These are phyloP conservation scores for Scophthalmus maximus DNA, from an alignment of 2,113 vertebrate genomes.

Conservation along the genomic window DNA sequence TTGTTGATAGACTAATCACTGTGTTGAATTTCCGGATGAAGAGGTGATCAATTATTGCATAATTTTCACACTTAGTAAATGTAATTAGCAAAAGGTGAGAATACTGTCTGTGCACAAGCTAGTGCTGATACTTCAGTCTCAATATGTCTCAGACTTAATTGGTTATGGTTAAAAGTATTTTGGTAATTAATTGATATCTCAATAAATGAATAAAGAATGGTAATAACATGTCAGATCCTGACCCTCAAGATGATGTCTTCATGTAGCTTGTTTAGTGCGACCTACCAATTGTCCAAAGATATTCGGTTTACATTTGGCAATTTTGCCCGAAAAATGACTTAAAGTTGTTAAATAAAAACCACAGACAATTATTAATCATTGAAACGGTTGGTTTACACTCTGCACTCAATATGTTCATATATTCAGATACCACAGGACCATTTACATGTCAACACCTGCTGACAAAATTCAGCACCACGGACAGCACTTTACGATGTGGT, in stretches of 20 bases:
- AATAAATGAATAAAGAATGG: not conserved
- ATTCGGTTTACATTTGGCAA: not conserved
- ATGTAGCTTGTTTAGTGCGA: not conserved
- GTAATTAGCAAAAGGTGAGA: not conserved
- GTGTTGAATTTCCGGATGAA: conserved; percentile 9
- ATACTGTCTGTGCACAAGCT: no score
- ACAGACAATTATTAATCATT: not conserved
- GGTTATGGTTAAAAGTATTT: no score
- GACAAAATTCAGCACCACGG: conserved; percentile 73
- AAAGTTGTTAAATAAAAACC: not conserved
- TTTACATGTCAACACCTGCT: conserved; percentile 32
- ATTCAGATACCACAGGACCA: not conserved
- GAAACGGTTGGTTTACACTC: not conserved
- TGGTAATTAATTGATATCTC: not conserved
- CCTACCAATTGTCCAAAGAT: not conserved
- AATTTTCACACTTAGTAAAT: conserved; percentile 9
- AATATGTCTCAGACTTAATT: no score
- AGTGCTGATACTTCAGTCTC: no score
- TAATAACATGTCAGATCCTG: not conserved
- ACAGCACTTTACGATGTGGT: conserved; percentile 64
- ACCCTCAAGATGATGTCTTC: not conserved
- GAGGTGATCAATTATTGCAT: conserved; percentile 10
- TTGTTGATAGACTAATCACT: conserved; percentile 35
- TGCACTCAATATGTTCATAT: not conserved
- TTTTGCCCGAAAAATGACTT: not conserved